Evolutionary conservation across 2,888 invertebrate genomes (phyloP), one percentile per base, ranked within the genome.

Genomic region (Agrotis clavis): DNA sequence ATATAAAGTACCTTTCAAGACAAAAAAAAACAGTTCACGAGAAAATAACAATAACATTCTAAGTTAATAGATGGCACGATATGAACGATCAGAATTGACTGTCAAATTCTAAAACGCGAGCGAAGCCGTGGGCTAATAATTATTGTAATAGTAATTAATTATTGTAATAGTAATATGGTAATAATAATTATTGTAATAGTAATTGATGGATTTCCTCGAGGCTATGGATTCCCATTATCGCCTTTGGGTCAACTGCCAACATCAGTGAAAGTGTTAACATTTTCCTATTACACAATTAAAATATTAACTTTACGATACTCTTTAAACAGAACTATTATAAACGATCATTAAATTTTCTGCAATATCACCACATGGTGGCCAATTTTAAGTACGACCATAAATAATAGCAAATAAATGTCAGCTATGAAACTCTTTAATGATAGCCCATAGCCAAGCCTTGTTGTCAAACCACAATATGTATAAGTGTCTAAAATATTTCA

Each of bases 401-500:
- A 70, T 62, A 79, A 35, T 47, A 67, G 45, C 14, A 64, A 41
- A 63, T 66, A 57, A 65, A 72, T 67, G 53, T 65, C 64, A 54
- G 54, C 21, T 48, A 66, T 66, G 54, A 77, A 77, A 77, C 51
- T 56, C 18, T 59, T 68, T 67, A 73, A 63, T 73, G 61, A 68
- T 25, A 73, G 48, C 16, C 25, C 41, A 59, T 50, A 57, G 65
- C n/a, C 18, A 77, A 61, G 41, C 57, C 41, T 74, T 59, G 25
- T 56, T 57, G 62, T 51, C 19, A 16, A 59, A 13, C 30, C 25
- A 57, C 51, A 51, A 18, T 48, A 53, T 11, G 45, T 54, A 66
- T 7, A 30, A 73, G 62, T 68, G 54, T 73, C 64, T 61, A 64
- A 80, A 68, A 60, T 78, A 78, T 62, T 65, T 59, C 21, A 74